Conservation (phyloP, 1,140 invertebrate species). For the Nautilus pompilius region DNA sequence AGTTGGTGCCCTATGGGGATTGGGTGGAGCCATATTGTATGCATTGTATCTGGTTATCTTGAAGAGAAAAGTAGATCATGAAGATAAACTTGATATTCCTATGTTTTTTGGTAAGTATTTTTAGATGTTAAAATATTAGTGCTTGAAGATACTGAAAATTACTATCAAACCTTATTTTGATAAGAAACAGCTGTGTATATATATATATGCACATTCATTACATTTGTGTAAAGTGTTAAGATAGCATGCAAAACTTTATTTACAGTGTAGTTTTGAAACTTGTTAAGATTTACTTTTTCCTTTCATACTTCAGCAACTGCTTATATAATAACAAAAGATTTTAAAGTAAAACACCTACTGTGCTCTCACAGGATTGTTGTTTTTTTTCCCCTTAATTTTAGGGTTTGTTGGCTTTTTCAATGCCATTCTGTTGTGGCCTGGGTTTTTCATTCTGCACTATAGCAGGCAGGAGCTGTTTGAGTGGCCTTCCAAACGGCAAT, state of each 20-base stretch:
- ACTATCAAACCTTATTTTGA: no score
- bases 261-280: no score
- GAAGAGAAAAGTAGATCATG: constrained; percentile 75
- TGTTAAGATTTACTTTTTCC: no score
- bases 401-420: constrained; percentile 86
- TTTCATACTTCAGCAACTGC: no score
- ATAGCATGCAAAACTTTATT: no score
- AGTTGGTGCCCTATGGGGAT: constrained; percentile 70
- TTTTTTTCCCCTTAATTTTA: constrained; percentile 47
- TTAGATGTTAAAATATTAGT: no score
- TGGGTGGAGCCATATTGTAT: constrained; percentile 81
- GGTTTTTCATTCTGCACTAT: constrained; percentile 80
- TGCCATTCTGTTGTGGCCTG: constrained; percentile 77
- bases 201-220: no score
- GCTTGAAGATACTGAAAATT: no score
- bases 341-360: neutral
- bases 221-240: no score
- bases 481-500: constrained; percentile 75
- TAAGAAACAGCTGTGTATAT: no score
- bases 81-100: constrained; percentile 84
- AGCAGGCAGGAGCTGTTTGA: constrained; percentile 74
- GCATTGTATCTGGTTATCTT: constrained; percentile 80
- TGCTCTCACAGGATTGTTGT: neutral
- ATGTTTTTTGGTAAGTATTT: constrained; percentile 77
- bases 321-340: no score